A percentile compares a stretch with the other conserved stretches of the same genome.
Conservation (phyloP, 1,140 invertebrate species). For the Stratiolaelaps scimitus region DNA sequence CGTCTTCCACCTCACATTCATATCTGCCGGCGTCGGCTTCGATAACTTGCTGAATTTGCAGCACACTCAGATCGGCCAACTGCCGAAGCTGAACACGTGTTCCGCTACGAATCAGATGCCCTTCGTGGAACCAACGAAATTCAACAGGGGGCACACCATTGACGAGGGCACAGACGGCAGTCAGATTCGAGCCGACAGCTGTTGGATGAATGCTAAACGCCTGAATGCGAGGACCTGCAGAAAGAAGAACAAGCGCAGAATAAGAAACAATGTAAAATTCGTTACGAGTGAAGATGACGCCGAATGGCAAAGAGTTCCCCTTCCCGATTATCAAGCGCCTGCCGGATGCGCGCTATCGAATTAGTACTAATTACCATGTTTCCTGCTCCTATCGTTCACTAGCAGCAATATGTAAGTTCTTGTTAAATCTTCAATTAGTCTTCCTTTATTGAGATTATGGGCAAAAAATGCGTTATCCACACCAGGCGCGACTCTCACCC, state of each 20-base stretch:
- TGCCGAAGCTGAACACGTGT: conserved; percentile 6
- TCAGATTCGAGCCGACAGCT: conserved; percentile 17
- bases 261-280: no score
- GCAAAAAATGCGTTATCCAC: no score
- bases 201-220: conserved; percentile 13
- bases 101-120: not conserved
- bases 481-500: no score
- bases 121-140: conserved; percentile 19
- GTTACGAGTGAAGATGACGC: no score
- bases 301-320: no score
- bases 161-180: conserved; percentile 15
- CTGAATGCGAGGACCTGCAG: conserved; percentile 11
- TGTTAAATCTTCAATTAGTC: no score
- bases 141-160: not conserved
- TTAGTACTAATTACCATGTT: no score
- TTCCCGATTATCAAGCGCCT: no score
- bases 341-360: no score
- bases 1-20: conserved; percentile 24
- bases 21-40: conserved; percentile 17
- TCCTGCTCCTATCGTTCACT: no score
- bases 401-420: no score
- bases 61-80: conserved; percentile 1
- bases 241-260: not conserved
- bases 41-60: not conserved
- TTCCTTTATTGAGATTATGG: no score